These are phyloP conservation scores for Tanytarsus gracilentus DNA, from an alignment of 2,888 invertebrate species.

Conservation along the genomic window DNA sequence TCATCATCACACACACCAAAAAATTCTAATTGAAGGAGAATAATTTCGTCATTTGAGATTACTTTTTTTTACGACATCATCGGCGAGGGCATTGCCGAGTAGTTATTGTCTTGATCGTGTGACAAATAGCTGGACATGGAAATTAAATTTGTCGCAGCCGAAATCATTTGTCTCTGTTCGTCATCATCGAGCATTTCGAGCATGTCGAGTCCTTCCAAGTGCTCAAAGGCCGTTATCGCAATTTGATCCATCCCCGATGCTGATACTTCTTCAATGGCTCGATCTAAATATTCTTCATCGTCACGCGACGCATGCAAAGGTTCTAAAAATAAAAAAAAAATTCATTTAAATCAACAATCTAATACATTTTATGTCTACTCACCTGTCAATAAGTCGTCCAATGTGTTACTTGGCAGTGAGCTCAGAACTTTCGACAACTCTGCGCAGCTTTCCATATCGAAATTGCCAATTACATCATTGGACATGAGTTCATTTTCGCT, in stretches of 20 bases:
- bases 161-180: constrained; percentile 24
- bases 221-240: constrained; percentile 50
- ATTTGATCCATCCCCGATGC: constrained; percentile 47
- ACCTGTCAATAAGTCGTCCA: constrained; percentile 73
- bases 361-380: too few relatives aligned
- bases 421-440: constrained; percentile 65
- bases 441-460: constrained; percentile 40
- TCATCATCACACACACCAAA: too few relatives aligned
- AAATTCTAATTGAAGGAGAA: neutral
- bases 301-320: constrained; percentile 63
- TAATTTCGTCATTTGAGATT: neutral
- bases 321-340: constrained; percentile 42
- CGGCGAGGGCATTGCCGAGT: constrained; percentile 24
- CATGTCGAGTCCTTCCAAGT: neutral
- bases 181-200: constrained; percentile 23
- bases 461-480: constrained; percentile 41
- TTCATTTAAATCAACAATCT: neutral
- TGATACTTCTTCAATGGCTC: constrained; percentile 71
- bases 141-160: constrained; percentile 24
- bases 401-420: constrained; percentile 70
- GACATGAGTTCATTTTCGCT: constrained; percentile 52
- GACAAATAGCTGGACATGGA: constrained; percentile 19
- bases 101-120: constrained; percentile 23
- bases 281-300: constrained; percentile 80
- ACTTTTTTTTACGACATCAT: constrained; percentile 21